Percentiles rank a stretch among this genome's conserved stretches.
Conservation (phyloP, 2,888 invertebrate genomes). For the Escarpia spicata region DNA sequence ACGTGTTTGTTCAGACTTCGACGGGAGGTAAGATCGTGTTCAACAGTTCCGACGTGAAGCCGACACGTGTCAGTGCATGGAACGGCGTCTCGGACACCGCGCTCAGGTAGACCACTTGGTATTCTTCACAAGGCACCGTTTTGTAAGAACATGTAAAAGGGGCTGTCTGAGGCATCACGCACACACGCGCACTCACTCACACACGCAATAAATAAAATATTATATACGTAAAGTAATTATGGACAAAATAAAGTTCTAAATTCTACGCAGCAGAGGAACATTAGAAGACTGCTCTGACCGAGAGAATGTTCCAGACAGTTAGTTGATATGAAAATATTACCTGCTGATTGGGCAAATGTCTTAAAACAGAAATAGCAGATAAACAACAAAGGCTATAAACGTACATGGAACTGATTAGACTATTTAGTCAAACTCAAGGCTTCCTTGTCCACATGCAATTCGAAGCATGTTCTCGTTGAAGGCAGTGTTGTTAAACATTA, state of each 20-base stretch:
- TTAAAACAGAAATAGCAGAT: too few species aligned
- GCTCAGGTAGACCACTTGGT: neutral
- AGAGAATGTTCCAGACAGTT: too few species aligned
- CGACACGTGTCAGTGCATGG: neutral
- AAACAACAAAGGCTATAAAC: too few species aligned
- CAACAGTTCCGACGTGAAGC: slow-evolving; percentile 1
- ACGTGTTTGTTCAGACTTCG: neutral
- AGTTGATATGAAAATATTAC: too few species aligned
- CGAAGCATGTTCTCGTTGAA: neutral
- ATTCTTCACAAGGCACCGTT: neutral
- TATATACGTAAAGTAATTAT: too few species aligned
- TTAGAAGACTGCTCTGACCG: too few species aligned
- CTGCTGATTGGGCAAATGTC: too few species aligned
- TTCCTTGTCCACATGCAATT: neutral
- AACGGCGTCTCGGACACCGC: neutral
- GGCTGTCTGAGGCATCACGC: neutral
- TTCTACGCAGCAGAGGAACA: too few species aligned
- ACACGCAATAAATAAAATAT: too few species aligned
- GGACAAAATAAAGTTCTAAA: too few species aligned
- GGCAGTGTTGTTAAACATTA: neutral
- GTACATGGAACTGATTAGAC: too few species aligned
- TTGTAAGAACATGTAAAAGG: neutral
- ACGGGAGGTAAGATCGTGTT: neutral
- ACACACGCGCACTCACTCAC: neutral
- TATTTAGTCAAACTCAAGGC: too few species aligned